phyloP scores from a whole-genome alignment of 2,113 vertebrate species.

The Thunnus thynnus region DNA sequence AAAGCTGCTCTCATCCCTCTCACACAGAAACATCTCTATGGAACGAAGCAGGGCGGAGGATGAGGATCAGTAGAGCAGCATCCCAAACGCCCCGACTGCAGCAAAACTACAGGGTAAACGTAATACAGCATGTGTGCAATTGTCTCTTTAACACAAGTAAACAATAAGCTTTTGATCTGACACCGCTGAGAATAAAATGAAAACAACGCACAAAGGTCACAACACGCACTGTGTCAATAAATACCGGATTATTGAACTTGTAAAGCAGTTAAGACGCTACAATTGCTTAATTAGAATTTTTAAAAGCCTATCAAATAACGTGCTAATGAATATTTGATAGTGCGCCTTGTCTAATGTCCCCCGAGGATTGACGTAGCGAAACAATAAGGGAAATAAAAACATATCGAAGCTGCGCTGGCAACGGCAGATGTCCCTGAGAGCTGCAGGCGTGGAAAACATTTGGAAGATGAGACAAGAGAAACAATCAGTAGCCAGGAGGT shows the following conservation, averaged over 20 bases:
- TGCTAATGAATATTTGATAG: conserved; percentile 37
- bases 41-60: conserved; percentile 26
- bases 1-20: conserved; percentile 41
- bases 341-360: not conserved
- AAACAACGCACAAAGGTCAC: conserved; percentile 10
- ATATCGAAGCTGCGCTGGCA: conserved; percentile 6
- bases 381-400: conserved; percentile 50
- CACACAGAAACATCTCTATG: conserved; percentile 11
- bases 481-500: conserved; percentile 56
- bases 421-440: conserved; percentile 66
- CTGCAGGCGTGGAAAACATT: conserved; percentile 61
- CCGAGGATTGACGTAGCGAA: conserved; percentile 29
- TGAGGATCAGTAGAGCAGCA: conserved; percentile 35
- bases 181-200: conserved; percentile 9
- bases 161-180: conserved; percentile 16
- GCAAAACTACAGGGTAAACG: conserved; percentile 2
- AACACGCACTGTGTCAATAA: not conserved
- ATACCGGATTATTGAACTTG: not conserved
- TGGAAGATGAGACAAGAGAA: conserved; percentile 47
- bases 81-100: conserved; percentile 20
- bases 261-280: conserved; percentile 26
- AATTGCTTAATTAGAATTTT: conserved; percentile 3
- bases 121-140: not conserved
- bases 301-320: not conserved
- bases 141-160: conserved; percentile 27